Evolutionary conservation across 2,888 invertebrate species (phyloP).

Genomic region (Sphecodes monilicornis): DNA sequence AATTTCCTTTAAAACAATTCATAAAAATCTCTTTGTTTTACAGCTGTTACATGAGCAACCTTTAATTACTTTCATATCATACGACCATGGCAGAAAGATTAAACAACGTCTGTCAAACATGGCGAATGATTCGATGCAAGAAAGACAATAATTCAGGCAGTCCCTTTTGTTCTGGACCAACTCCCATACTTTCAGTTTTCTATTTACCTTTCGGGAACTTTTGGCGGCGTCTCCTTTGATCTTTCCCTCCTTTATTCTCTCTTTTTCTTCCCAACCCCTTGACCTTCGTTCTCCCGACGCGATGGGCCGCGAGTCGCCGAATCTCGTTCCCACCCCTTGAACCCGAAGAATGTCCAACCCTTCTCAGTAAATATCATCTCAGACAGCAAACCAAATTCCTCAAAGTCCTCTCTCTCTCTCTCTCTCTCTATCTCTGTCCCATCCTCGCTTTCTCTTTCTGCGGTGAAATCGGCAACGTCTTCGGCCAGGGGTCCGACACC

Average conservation of each 20-base stretch:
- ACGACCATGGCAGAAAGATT: not conserved
- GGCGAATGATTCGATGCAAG: not conserved
- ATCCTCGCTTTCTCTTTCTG: not conserved
- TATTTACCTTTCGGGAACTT: not conserved
- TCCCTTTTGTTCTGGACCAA: not conserved
- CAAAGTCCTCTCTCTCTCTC: not conserved
- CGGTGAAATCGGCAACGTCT: conserved; percentile 29
- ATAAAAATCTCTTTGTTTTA: no score
- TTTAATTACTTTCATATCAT: not conserved
- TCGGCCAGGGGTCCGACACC: not conserved
- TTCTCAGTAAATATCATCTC: not conserved
- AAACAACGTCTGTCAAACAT: not conserved
- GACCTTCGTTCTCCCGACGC: not conserved
- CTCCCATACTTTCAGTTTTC: not conserved
- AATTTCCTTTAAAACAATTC: no score
- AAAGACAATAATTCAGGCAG: not conserved
- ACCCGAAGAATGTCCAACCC: not conserved
- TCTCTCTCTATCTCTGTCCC: not conserved
- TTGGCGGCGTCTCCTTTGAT: not conserved
- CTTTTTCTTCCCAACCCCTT: not conserved
- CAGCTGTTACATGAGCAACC: no score
- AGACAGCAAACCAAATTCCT: conserved; percentile 35
- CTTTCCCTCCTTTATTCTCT: not conserved
- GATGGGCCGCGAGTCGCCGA: not conserved
- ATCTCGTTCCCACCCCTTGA: not conserved